Percentiles rank a stretch among this genome's conserved stretches.
These are phyloP conservation scores for Diplodus puntazzo DNA, from an alignment of 2,797 vertebrate species.

Conservation along the genomic window DNA sequence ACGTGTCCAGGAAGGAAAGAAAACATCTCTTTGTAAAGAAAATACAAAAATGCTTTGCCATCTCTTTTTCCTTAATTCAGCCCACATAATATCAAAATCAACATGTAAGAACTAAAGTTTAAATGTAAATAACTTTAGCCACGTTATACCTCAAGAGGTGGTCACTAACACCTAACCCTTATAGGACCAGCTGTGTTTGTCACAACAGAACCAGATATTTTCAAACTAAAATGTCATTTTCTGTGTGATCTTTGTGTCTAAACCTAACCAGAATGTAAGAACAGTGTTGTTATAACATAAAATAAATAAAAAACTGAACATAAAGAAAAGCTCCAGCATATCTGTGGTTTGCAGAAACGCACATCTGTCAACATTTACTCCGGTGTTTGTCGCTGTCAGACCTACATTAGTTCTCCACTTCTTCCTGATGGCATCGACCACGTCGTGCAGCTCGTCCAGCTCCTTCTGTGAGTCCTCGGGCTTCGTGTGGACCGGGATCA, in stretches of 20 bases:
- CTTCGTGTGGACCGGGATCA: constrained; percentile 84
- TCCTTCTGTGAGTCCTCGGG: constrained; percentile 78
- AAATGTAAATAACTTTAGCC: too few relatives aligned
- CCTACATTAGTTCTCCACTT: constrained; percentile 76
- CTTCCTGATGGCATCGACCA: constrained; percentile 59
- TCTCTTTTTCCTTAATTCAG: background rate
- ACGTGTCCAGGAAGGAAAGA: background rate
- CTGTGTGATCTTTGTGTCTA: background rate
- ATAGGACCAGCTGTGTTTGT: too few relatives aligned
- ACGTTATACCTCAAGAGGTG: too few relatives aligned
- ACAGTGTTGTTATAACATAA: too few relatives aligned
- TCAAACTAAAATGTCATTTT: too few relatives aligned
- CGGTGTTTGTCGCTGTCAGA: background rate
- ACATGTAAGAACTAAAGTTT: too few relatives aligned
- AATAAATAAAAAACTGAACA: too few relatives aligned
- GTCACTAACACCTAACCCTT: too few relatives aligned
- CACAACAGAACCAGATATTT: too few relatives aligned
- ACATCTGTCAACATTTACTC: too few relatives aligned
- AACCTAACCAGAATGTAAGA: background rate
- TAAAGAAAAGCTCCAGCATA: too few relatives aligned
- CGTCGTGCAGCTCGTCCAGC: constrained; percentile 82
- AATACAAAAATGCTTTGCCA: background rate
- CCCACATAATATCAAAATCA: background rate
- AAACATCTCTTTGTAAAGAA: background rate
- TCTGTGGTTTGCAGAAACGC: too few relatives aligned